Evolutionary conservation across 2,888 invertebrate genomes (phyloP), one percentile per base, ranked within the genome.

Genomic region (Pantelozetes paolii): DNA sequence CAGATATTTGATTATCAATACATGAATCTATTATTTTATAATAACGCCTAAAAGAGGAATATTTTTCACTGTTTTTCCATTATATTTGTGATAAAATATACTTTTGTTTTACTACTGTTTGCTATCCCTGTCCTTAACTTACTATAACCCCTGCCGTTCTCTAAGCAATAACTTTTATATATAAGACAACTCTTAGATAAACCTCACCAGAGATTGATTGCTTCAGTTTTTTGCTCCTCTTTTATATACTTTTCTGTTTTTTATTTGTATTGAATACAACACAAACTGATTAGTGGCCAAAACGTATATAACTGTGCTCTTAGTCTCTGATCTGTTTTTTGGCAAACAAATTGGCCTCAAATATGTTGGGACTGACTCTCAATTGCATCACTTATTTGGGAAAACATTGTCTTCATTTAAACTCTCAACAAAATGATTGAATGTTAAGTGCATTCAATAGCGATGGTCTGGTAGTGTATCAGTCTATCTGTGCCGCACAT

Each of bases 131-230:
- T n/a, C n/a, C n/a, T n/a, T n/a, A n/a, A n/a, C n/a, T n/a, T n/a
- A 62, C 32, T 59, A 30, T 62, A 30, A n/a, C 62, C 23, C 62
- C 62, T 62, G 62, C 62, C 32, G 62, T 62, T 62, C 32, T 30
- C 20, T 36, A 15, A 32, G 36, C 36, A 18, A 62, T 62, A 62
- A 62, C 62, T 62, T 62, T 62, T 59, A 62, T 62, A 62, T 23
- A 59, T 28, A 59, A 59, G 20, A 59, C 59, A 32, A 28, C 62
- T 62, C 18, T 62, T n/a, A 32, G 62, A 62, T 62, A 36, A 62
- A 62, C 62, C 62, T 32, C 62, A 62, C 20, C 36, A 36, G 30
- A 62, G 62, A 62, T 62, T 62, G 62, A 62, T 62, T 62, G 62
- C 62, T 36, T 20, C 2, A 18, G 18, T 62, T 62, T 62, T 62